These are phyloP conservation scores for Coregonus clupeaformis DNA, from an alignment of 2,113 vertebrate species.

Conservation along the genomic window DNA sequence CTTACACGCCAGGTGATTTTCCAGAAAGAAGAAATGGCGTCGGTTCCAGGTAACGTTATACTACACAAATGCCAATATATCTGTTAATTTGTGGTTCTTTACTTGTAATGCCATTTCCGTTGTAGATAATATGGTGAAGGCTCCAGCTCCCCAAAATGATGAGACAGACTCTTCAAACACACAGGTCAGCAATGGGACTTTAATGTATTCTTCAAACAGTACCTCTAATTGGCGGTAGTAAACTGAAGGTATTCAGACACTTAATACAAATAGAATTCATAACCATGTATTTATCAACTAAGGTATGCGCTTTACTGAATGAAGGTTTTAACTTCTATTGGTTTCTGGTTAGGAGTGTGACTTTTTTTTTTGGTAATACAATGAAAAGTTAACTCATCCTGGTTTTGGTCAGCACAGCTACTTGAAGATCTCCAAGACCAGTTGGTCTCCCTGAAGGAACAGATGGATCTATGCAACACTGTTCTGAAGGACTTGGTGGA, in stretches of 20 bases:
- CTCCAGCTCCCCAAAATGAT: neutral
- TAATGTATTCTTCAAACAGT: too few species aligned
- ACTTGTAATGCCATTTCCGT: neutral
- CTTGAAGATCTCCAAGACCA: constrained; percentile 25
- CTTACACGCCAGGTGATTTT: neutral
- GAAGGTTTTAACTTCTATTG: too few species aligned
- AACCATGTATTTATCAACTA: too few species aligned
- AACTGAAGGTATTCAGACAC: too few species aligned
- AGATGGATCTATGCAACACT: constrained; percentile 39
- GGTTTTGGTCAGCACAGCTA: constrained; percentile 1
- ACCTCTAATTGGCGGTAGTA: too few species aligned
- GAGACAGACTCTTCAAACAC: neutral
- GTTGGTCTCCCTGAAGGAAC: constrained; percentile 39
- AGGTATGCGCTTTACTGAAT: too few species aligned
- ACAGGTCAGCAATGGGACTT: constrained; percentile 2
- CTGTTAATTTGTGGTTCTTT: neutral
- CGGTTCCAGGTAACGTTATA: constrained; percentile 40
- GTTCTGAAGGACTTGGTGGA: constrained; percentile 57
- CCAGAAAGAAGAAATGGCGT: constrained; percentile 34
- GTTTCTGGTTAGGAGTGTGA: too few species aligned
- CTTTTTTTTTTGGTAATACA: too few species aligned
- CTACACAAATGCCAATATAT: neutral
- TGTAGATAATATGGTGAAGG: constrained; percentile 13
- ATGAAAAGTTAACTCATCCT: neutral
- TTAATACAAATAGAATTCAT: too few species aligned